Conservation (phyloP, 1,140 invertebrate genomes). For the Helicorthomorpha holstii region DNA sequence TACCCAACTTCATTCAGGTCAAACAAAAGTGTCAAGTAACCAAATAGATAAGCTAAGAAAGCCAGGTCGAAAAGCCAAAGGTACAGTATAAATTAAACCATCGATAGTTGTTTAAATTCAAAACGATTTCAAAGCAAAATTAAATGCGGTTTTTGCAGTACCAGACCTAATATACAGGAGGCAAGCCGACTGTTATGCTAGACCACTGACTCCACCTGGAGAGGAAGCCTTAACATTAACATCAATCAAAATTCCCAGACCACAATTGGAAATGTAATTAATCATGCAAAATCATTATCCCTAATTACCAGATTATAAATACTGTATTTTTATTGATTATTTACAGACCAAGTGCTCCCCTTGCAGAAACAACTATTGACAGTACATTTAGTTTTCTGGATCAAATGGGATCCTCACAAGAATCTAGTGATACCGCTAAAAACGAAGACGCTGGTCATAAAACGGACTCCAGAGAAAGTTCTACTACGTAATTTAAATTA, state of each 20-base stretch:
- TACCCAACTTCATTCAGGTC: neutral
- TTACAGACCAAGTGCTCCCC: slow-evolving; percentile 3
- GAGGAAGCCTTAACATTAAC: neutral
- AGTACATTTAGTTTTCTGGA: slow-evolving; percentile 7
- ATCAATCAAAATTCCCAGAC: slow-evolving; percentile 5
- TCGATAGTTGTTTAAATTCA: too few species aligned
- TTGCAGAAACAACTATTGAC: slow-evolving; percentile 7
- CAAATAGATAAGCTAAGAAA: slow-evolving; percentile 5
- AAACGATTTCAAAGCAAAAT: too few species aligned
- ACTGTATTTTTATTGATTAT: neutral
- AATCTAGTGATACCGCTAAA: slow-evolving; percentile 1
- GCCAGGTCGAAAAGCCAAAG: slow-evolving; percentile 7
- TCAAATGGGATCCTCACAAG: slow-evolving; percentile 8
- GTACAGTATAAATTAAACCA: neutral
- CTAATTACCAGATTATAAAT: slow-evolving; percentile 3
- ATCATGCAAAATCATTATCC: neutral
- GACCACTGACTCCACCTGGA: neutral
- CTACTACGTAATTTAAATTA: too few species aligned
- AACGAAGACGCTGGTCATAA: neutral
- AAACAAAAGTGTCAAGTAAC: too few species aligned
- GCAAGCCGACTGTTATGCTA: slow-evolving; percentile 1
- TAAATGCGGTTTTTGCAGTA: slow-evolving; percentile 3
- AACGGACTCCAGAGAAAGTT: slow-evolving; percentile 6
- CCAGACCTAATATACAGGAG: slow-evolving; percentile 8
- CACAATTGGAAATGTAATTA: slow-evolving; percentile 3